Evolutionary conservation across 2,797 vertebrate species (phyloP).

Genomic region (Pseudomugil tenellus): DNA sequence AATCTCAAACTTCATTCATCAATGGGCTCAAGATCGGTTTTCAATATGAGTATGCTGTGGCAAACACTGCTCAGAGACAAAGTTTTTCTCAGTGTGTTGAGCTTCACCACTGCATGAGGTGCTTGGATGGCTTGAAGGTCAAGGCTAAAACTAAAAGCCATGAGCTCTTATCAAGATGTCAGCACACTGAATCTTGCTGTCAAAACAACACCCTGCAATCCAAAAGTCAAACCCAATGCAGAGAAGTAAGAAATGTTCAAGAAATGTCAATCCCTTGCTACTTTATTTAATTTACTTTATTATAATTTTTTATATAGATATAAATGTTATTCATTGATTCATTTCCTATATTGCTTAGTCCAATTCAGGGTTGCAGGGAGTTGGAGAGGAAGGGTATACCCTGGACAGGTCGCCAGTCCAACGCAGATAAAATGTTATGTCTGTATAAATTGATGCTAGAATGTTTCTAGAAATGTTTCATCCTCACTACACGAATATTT

Average conservation of each 20-base stretch:
- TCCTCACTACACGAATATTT: background rate
- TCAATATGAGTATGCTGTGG: constrained; percentile 51
- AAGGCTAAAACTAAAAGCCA: constrained; percentile 54
- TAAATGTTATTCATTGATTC: too few species aligned
- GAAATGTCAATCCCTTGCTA: constrained; percentile 6
- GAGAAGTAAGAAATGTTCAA: constrained; percentile 25
- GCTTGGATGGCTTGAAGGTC: constrained; percentile 57
- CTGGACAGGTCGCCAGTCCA: too few species aligned
- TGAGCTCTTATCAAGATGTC: constrained; percentile 53
- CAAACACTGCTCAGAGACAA: constrained; percentile 37
- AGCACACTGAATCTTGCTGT: constrained; percentile 28
- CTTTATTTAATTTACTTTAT: background rate
- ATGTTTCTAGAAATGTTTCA: background rate
- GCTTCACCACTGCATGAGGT: constrained; percentile 3
- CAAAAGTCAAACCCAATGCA: constrained; percentile 16
- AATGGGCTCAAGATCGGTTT: constrained; percentile 68
- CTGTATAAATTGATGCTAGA: background rate
- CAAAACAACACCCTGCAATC: constrained; percentile 36
- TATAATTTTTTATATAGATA: too few species aligned
- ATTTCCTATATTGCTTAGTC: too few species aligned
- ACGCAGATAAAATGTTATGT: background rate
- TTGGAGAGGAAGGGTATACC: too few species aligned
- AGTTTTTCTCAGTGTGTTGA: constrained; percentile 9
- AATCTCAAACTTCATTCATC: constrained; percentile 77
- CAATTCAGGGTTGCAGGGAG: too few species aligned